Conservation (phyloP, 2,797 vertebrate species). For the Chaetophractus vellerosus region DNA sequence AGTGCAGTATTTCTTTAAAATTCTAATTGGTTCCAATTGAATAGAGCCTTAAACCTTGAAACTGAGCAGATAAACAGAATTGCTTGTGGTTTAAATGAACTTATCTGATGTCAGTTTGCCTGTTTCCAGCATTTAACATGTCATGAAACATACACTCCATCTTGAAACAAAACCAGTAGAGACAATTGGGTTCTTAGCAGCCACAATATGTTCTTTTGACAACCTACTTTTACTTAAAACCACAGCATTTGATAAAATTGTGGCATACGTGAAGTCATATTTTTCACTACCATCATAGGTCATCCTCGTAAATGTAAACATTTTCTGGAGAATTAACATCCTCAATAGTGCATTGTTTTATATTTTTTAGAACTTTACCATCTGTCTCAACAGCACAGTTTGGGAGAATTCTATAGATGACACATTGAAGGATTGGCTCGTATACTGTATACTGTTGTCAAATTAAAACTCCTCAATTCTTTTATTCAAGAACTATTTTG, state of each 20-base stretch:
- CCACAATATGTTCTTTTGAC: background rate
- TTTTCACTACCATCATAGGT: background rate
- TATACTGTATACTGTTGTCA: background rate
- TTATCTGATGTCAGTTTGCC: background rate
- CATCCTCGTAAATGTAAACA: background rate
- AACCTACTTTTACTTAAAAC: constrained; percentile 6
- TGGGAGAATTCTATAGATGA: background rate
- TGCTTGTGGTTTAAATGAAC: background rate
- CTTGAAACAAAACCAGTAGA: background rate
- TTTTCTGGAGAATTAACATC: background rate
- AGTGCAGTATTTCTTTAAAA: background rate
- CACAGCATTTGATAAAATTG: background rate
- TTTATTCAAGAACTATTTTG: background rate
- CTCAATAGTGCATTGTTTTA: background rate
- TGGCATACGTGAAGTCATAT: background rate
- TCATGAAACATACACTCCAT: background rate
- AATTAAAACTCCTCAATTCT: background rate
- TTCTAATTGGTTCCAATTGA: background rate
- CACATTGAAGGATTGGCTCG: background rate
- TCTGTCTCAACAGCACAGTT: background rate
- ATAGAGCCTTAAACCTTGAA: background rate
- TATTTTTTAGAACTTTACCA: background rate
- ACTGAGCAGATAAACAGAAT: background rate
- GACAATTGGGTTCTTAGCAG: fast-evolving
- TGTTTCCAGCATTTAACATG: background rate